Base-by-base conservation (phyloP, 2,113 vertebrate genomes). In the Otus sunia region DNA sequence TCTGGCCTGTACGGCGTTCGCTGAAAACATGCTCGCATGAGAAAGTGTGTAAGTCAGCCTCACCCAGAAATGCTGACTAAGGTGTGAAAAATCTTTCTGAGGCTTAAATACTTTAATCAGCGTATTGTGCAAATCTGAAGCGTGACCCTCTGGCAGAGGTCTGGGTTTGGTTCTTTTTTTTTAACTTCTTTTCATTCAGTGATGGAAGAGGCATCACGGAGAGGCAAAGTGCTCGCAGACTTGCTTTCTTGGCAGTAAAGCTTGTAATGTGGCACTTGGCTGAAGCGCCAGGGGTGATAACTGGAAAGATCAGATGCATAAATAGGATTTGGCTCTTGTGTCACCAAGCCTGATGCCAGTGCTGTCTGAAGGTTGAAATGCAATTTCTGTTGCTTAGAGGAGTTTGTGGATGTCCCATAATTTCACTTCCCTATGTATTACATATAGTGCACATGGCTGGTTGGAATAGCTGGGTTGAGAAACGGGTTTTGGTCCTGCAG, bases 351-450 rank as follows among this genome's bases (percentile, higher is more conserved):
- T 41, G 13, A 43, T 49, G 26, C 13, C 37, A 53, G 5, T 25
- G 45, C 22, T 80, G 6, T 50, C 16, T 64, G 39, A 81, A 64
- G 74, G 73, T 1, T 90, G 69, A 86, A 91, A 66, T 32, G 43
- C 79, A 82, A 26, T 29, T 79, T 92, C 36, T 78, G 52, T 23
- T 81, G 43, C 36, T 39, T 16, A 59, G 78, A 73, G 29, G 78
- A 82, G 32, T 49, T 79, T 69, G 80, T 73, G 56, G 34, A 19
- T 23, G 32, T 91, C 43, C 72, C 56, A 14, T 7, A 92, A 93
- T 96, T 96, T 97, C 96, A 92, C 90, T 97, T 97, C 96, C 92
- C 62, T 53, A 8, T 62, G 16, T 60, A 8, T 50, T 80, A 52
- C 47, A 71, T 67, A 37, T 2, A 50, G 45, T 2, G 1, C 67